Evolutionary conservation across 2,797 vertebrate genomes (phyloP).

Genomic region (Poeciliopsis infans): DNA sequence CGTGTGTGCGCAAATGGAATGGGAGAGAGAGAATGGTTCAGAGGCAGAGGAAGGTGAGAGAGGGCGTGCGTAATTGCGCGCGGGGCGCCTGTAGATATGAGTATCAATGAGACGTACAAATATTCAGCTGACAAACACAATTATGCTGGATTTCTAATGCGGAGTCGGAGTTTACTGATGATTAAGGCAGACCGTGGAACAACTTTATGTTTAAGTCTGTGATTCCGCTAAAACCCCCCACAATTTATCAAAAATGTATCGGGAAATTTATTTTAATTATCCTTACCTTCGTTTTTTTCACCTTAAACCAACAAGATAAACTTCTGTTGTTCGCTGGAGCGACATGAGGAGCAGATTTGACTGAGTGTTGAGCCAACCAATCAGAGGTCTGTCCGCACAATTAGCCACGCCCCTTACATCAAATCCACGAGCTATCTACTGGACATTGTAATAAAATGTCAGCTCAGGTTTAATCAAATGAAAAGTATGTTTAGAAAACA

Average conservation of each 20-base stretch:
- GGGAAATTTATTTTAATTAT: neutral
- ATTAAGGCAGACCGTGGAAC: neutral
- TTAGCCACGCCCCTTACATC: conserved; percentile 44
- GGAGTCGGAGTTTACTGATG: neutral
- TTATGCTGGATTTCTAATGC: conserved; percentile 26
- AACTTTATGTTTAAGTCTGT: neutral
- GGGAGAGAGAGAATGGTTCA: conserved; percentile 46
- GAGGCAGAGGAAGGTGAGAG: conserved; percentile 42
- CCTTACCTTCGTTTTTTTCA: conserved; percentile 1
- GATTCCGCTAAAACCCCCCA: neutral
- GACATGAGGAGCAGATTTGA: conserved; percentile 21
- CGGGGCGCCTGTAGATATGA: conserved; percentile 27
- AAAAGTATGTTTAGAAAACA: neutral
- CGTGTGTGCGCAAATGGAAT: conserved; percentile 32
- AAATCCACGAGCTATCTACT: conserved; percentile 11
- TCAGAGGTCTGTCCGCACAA: conserved; percentile 66
- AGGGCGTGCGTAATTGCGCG: conserved; percentile 72
- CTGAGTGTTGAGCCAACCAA: conserved; percentile 62
- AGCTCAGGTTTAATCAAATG: conserved; percentile 17
- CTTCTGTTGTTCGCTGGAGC: conserved; percentile 15
- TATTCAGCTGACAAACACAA: conserved; percentile 24
- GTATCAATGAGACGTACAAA: conserved; percentile 40
- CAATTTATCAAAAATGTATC: neutral
- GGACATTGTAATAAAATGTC: conserved; percentile 50
- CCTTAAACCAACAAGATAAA: conserved; percentile 12